phyloP scores from a whole-genome alignment of 2,797 vertebrate species.

The Hydrophis major region DNA sequence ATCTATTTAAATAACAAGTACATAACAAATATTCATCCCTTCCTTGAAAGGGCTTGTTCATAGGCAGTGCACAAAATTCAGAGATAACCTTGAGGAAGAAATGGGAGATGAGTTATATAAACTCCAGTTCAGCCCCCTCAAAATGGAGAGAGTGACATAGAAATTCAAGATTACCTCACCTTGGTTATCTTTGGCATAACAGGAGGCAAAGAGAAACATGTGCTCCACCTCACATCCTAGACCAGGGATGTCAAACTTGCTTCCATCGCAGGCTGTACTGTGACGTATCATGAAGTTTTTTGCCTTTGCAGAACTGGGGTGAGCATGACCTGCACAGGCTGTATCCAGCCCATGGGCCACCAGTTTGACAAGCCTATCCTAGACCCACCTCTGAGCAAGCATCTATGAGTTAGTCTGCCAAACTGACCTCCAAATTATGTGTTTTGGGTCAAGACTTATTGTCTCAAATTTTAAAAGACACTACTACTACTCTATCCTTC shows the following conservation, averaged over 20 bases:
- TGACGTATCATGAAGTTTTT: no score
- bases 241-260: background rate
- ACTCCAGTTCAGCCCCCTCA: background rate
- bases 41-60: background rate
- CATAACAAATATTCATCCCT: background rate
- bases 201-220: background rate
- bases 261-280: no score
- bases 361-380: no score
- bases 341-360: rapidly evolving
- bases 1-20: no score
- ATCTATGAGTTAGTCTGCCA: background rate
- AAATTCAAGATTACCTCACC: background rate
- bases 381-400: background rate
- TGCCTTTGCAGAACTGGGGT: no score
- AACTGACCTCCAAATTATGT: background rate
- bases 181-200: background rate
- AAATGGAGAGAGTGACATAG: background rate
- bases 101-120: background rate
- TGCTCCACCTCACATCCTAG: background rate
- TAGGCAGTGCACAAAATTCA: background rate
- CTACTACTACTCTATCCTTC: no score
- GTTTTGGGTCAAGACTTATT: background rate
- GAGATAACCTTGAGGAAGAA: background rate
- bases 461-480: background rate
- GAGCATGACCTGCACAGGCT: no score